A percentile compares a stretch with the other conserved stretches of the same genome.
Conservation (phyloP, 2,113 vertebrate genomes). For the Cottus gobio region DNA sequence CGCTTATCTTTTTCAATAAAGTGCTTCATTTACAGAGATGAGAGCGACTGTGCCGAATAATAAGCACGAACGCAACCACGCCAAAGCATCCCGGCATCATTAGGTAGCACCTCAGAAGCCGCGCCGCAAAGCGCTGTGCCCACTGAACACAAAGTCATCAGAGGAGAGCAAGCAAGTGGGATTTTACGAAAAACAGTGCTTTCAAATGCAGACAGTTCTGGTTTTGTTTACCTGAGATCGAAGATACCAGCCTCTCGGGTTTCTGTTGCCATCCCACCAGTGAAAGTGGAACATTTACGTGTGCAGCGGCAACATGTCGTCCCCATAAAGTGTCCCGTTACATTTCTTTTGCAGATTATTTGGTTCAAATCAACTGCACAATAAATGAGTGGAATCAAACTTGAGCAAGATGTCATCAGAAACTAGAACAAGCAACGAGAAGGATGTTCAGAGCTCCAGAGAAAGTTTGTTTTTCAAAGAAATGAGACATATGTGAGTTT, state of each 20-base stretch:
- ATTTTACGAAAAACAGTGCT: constrained; percentile 7
- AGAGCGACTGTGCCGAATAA: constrained; percentile 56
- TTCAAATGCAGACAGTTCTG: constrained; percentile 5
- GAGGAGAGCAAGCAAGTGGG: constrained; percentile 7
- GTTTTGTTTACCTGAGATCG: constrained; percentile 15
- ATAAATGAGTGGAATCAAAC: constrained; percentile 2
- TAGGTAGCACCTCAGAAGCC: constrained; percentile 36
- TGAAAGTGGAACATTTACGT: not conserved
- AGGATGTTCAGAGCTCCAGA: not conserved
- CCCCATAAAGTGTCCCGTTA: not conserved
- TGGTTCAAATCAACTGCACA: not conserved
- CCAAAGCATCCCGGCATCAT: constrained; percentile 55
- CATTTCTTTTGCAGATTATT: not conserved
- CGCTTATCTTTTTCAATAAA: constrained; percentile 77
- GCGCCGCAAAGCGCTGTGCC: constrained; percentile 25
- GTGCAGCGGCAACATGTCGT: not conserved
- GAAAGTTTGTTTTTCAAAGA: not conserved
- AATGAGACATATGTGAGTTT: not conserved
- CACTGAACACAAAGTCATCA: constrained; percentile 37
- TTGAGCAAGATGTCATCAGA: not conserved
- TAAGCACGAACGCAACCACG: constrained; percentile 37
- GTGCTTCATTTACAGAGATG: constrained; percentile 71
- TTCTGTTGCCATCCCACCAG: not conserved
- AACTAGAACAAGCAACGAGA: not conserved
- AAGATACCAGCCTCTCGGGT: not conserved